phyloP scores from a whole-genome alignment of 1,140 invertebrate species.

The Lepeophtheirus salmonis region DNA sequence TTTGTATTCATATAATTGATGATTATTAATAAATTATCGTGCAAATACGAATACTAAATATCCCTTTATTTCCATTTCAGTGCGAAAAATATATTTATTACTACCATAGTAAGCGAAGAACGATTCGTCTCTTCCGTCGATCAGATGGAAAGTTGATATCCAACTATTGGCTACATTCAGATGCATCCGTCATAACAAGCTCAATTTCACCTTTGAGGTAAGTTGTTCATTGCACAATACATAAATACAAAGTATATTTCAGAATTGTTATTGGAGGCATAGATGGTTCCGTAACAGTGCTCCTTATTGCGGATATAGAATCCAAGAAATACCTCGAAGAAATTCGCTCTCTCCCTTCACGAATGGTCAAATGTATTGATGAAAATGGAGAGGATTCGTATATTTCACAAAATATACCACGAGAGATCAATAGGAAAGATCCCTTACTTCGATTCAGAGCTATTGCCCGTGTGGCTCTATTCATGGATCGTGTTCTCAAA shows the following conservation, averaged over 20 bases:
- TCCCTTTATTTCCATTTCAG: no score
- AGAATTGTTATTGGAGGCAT: background rate
- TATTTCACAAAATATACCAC: no score
- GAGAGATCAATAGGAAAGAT: background rate
- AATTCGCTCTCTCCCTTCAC: background rate
- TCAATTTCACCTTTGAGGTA: background rate
- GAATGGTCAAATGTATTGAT: background rate
- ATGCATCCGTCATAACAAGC: background rate
- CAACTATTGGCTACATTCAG: slow-evolving; percentile 8
- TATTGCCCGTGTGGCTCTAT: background rate
- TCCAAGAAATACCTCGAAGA: background rate
- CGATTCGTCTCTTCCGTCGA: background rate
- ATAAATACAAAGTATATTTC: background rate
- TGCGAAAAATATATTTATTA: slow-evolving; percentile 4
- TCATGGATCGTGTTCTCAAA: background rate
- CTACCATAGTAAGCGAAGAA: slow-evolving; percentile 10
- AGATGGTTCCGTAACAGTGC: background rate
- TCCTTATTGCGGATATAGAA: background rate
- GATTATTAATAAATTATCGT: no score
- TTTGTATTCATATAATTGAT: no score
- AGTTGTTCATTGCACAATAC: background rate
- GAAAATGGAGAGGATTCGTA: background rate
- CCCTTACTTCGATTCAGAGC: background rate
- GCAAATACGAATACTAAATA: no score
- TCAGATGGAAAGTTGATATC: slow-evolving; percentile 2